Conservation (phyloP, 2,888 invertebrate genomes). For the Diogma glabrata region DNA sequence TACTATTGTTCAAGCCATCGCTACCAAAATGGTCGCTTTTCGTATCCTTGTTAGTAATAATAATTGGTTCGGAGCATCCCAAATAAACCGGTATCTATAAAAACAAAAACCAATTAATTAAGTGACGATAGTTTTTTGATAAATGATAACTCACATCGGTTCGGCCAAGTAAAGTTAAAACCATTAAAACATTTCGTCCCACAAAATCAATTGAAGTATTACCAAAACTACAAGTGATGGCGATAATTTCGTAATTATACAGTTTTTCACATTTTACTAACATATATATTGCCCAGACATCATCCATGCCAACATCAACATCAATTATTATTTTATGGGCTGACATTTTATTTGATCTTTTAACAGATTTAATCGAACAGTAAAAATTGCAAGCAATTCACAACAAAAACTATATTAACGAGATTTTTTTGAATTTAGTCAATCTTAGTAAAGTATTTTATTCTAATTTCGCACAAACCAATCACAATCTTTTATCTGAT, state of each 20-base stretch:
- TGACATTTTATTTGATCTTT: too few relatives aligned
- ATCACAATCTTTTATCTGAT: too few relatives aligned
- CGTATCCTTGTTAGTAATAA: not conserved
- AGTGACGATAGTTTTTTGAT: too few relatives aligned
- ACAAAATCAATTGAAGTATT: constrained; percentile 61
- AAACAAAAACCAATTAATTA: not conserved
- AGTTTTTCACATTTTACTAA: constrained; percentile 35
- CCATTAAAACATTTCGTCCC: constrained; percentile 53
- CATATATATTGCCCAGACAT: constrained; percentile 49
- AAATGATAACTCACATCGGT: constrained; percentile 51
- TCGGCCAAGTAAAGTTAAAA: constrained; percentile 45
- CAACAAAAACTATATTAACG: too few relatives aligned
- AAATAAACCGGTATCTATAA: not conserved
- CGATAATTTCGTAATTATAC: constrained; percentile 38
- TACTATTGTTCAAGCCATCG: not conserved
- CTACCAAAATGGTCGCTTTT: not conserved
- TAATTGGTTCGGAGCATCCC: not conserved
- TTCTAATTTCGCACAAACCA: too few relatives aligned
- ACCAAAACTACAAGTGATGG: constrained; percentile 62
- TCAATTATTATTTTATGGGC: constrained; percentile 39
- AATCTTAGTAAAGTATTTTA: too few relatives aligned
- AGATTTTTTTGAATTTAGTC: too few relatives aligned
- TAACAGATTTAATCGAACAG: too few relatives aligned
- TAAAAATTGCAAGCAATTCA: too few relatives aligned
- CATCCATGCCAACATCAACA: constrained; percentile 52